Percentiles rank a stretch among this genome's conserved stretches.
Conservation (phyloP, 2,797 vertebrate genomes). For the Huso huso region DNA sequence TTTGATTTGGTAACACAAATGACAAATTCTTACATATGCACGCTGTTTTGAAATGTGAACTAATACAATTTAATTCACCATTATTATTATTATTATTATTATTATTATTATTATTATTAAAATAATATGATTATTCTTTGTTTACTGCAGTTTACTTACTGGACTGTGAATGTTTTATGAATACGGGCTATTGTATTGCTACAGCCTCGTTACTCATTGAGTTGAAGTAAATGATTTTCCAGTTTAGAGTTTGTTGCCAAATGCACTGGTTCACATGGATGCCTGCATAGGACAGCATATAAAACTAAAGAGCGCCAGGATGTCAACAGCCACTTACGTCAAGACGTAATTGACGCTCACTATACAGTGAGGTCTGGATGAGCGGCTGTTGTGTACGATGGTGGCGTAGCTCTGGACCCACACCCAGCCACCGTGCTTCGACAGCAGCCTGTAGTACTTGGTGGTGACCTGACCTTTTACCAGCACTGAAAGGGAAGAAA, state of each 20-base stretch:
- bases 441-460: conserved; percentile 67
- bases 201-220: not conserved
- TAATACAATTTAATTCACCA: not conserved
- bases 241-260: no score
- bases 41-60: not conserved
- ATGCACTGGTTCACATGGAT: no score
- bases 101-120: no score
- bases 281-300: no score
- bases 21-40: no score
- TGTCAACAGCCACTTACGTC: conserved; percentile 58
- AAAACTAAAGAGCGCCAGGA: no score
- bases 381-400: conserved; percentile 70
- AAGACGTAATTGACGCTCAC: conserved; percentile 78
- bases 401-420: conserved; percentile 73
- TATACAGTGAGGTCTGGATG: conserved; percentile 71
- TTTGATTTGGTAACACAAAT: no score
- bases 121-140: no score
- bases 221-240: not conserved
- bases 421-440: conserved; percentile 67
- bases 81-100: not conserved
- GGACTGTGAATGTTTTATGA: no score
- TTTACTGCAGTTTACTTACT: no score
- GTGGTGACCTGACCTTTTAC: conserved; percentile 84
- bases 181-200: no score
- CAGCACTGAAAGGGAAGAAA: conserved; percentile 60